These are phyloP conservation scores for Mesocricetus auratus DNA, from an alignment of 2,113 vertebrate genomes.

Conservation along the genomic window DNA sequence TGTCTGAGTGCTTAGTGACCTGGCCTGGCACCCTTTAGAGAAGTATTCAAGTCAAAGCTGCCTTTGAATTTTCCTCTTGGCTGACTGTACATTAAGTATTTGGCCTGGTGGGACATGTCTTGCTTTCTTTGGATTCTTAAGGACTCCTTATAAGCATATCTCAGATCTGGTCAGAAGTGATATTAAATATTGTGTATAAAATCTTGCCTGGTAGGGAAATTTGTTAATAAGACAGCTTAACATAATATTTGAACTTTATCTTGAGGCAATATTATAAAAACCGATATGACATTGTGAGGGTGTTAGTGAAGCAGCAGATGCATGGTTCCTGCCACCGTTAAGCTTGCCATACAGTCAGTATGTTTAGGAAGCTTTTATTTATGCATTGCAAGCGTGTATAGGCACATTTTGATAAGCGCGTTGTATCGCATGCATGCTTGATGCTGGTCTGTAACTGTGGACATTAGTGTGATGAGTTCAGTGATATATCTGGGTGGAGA, in stretches of 20 bases:
- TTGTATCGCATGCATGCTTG: not conserved
- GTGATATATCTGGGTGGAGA: not conserved
- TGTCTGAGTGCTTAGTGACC: conserved; percentile 85
- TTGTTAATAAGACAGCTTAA: conserved; percentile 48
- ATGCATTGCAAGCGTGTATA: not conserved
- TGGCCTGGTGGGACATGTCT: conserved; percentile 56
- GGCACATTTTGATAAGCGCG: not conserved
- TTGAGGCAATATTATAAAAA: conserved; percentile 50
- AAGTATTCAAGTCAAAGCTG: conserved; percentile 73
- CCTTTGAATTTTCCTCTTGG: conserved; percentile 76
- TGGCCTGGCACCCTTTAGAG: conserved; percentile 82
- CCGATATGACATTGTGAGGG: not conserved
- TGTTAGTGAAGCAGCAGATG: not conserved
- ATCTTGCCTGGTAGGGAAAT: conserved; percentile 16
- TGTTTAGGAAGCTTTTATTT: not conserved
- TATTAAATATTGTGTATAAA: conserved; percentile 39
- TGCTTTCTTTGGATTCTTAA: conserved; percentile 44
- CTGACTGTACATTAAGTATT: conserved; percentile 79
- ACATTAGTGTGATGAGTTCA: not conserved
- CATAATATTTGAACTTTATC: conserved; percentile 40
- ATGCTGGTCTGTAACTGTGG: not conserved
- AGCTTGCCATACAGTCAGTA: not conserved
- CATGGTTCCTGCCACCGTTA: not conserved
- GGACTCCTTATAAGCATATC: conserved; percentile 8
- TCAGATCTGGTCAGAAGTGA: conserved; percentile 54